Conservation (phyloP, 2,113 vertebrate species). For the Hystrix cristata region DNA sequence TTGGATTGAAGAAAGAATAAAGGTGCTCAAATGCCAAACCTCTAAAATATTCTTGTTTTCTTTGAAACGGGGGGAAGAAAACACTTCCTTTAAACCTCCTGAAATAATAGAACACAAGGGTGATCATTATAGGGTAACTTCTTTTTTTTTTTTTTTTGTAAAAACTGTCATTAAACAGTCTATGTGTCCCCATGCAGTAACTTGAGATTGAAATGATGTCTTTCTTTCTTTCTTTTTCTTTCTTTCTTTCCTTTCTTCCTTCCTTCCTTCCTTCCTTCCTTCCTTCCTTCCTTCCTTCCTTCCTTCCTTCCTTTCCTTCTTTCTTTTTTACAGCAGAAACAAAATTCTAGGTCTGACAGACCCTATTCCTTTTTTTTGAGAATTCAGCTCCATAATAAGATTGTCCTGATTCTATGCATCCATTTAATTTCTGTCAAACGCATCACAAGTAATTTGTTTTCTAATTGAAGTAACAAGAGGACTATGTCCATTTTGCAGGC, state of each 20-base stretch:
- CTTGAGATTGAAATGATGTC: not conserved
- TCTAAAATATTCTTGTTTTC: conserved; percentile 81
- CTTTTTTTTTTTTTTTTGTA: conserved; percentile 67
- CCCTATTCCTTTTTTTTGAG: not conserved
- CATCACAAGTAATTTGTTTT: conserved; percentile 62
- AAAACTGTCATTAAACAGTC: conserved; percentile 74
- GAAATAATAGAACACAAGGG: conserved; percentile 82
- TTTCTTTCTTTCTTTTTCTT: not conserved
- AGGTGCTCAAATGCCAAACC: conserved; percentile 76
- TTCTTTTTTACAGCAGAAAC: not conserved
- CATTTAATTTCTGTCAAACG: conserved; percentile 55
- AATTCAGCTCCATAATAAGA: not conserved
- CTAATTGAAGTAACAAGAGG: conserved; percentile 70
- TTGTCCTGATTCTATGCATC: not conserved
- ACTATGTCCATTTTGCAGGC: not conserved
- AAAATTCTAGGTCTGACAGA: not conserved
- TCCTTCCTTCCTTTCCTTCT: not conserved
- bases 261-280: no score
- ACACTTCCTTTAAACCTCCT: conserved; percentile 77
- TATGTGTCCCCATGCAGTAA: not conserved
- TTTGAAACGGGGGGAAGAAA: conserved; percentile 81
- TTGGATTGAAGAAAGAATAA: conserved; percentile 66
- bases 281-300: not conserved
- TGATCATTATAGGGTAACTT: conserved; percentile 77
- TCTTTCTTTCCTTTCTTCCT: not conserved